A percentile compares a stretch with the other conserved stretches of the same genome.
Evolutionary conservation across 2,797 vertebrate species (phyloP).

Genomic region (Fistularia tabacaria): DNA sequence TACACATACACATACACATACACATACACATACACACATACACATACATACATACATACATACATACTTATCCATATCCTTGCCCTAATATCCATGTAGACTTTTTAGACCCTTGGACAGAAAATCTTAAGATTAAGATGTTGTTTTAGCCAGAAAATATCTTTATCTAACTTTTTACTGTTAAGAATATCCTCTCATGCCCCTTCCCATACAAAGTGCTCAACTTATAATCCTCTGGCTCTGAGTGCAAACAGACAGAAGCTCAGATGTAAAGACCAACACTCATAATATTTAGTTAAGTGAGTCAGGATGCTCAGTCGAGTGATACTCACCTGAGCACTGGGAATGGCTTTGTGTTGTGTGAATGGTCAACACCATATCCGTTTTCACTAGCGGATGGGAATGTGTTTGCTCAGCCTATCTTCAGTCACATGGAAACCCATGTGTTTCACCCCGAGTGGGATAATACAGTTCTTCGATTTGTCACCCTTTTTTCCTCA

Average conservation of each 20-base stretch:
- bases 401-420: conserved; percentile 66
- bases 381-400: conserved; percentile 74
- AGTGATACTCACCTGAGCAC: conserved; percentile 71
- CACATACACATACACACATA: no score
- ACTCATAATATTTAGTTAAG: conserved; percentile 80
- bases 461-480: conserved; percentile 44
- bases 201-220: conserved; percentile 46
- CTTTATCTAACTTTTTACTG: no score
- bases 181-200: conserved; percentile 6
- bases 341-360: conserved; percentile 62
- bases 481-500: conserved; percentile 8
- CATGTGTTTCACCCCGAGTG: conserved; percentile 42
- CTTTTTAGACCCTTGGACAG: no score
- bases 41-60: no score
- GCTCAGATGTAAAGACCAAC: conserved; percentile 69
- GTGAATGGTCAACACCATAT: conserved; percentile 69
- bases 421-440: conserved; percentile 51
- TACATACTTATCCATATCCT: no score
- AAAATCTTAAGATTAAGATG: no score
- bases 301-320: conserved; percentile 69
- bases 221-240: conserved; percentile 72
- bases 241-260: conserved; percentile 68
- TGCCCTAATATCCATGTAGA: no score
- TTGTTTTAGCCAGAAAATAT: no score
- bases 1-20: no score